Evolutionary conservation across 2,113 vertebrate genomes (phyloP).

Genomic region (Mellivora capensis): DNA sequence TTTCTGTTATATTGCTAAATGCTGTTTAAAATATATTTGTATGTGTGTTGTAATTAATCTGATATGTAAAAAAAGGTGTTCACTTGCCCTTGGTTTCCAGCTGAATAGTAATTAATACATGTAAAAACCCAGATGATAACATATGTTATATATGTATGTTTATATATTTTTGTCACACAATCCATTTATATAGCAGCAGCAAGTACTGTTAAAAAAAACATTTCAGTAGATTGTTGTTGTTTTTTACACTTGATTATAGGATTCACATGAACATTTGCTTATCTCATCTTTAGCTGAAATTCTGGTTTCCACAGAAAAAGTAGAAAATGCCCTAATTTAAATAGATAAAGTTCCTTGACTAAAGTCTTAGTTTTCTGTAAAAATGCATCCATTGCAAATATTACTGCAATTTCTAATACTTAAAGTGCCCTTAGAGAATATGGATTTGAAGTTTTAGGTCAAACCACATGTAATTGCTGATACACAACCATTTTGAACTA

Average conservation of each 20-base stretch:
- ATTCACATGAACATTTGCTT: not conserved
- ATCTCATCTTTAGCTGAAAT: conserved; percentile 41
- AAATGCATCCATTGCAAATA: conserved; percentile 2
- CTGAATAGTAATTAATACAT: not conserved
- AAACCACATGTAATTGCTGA: not conserved
- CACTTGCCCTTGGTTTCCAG: not conserved
- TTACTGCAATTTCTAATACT: not conserved
- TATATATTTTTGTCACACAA: not conserved
- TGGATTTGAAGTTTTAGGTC: conserved; percentile 43
- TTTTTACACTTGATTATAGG: not conserved
- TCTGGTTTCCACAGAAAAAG: conserved; percentile 12
- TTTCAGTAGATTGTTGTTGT: not conserved
- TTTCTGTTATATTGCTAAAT: not conserved
- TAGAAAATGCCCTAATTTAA: conserved; percentile 52
- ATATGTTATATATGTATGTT: not conserved
- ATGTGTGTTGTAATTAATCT: not conserved
- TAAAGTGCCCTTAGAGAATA: conserved; percentile 23
- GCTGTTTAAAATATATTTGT: not conserved
- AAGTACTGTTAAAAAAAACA: not conserved
- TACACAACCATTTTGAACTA: not conserved
- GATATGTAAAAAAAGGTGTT: not conserved
- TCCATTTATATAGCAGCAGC: not conserved
- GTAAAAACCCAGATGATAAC: not conserved
- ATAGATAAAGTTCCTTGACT: not conserved
- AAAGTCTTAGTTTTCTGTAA: conserved; percentile 1